A percentile compares a stretch with the other conserved stretches of the same genome.
phyloP scores from a whole-genome alignment of 2,797 vertebrate genomes.

The Cichlasoma orientale region DNA sequence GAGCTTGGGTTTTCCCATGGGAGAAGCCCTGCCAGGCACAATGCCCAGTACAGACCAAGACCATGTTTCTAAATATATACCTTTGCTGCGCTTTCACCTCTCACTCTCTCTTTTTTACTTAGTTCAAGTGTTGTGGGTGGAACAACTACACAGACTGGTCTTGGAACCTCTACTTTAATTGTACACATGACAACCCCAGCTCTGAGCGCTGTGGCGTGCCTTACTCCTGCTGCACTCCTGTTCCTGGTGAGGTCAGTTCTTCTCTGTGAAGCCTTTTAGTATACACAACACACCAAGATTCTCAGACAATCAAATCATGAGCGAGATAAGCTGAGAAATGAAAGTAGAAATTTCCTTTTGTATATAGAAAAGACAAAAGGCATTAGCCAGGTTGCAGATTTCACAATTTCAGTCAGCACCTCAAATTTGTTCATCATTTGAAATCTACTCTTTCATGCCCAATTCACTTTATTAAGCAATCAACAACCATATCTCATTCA shows the following conservation, averaged over 20 bases:
- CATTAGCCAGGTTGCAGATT: not conserved
- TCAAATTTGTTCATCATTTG: not conserved
- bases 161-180: constrained; percentile 85
- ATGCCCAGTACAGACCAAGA: constrained; percentile 29
- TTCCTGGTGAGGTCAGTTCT: constrained; percentile 78
- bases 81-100: not conserved
- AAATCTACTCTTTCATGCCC: not conserved
- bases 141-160: constrained; percentile 85
- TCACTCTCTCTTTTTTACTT: not conserved
- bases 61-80: constrained; percentile 52
- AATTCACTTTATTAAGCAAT: not conserved
- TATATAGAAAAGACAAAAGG: not conserved
- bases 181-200: constrained; percentile 79
- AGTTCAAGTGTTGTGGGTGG: constrained; percentile 85
- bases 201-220: constrained; percentile 79
- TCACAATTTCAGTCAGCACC: not conserved
- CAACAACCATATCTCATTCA: not conserved
- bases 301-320: not conserved
- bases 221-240: constrained; percentile 81
- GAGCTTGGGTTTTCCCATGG: constrained; percentile 34
- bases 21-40: constrained; percentile 53
- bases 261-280: not conserved
- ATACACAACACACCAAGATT: not conserved
- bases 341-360: not conserved
- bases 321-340: too few relatives aligned